Conservation (phyloP, 2,113 vertebrate species). For the Hippoglossus stenolepis region DNA sequence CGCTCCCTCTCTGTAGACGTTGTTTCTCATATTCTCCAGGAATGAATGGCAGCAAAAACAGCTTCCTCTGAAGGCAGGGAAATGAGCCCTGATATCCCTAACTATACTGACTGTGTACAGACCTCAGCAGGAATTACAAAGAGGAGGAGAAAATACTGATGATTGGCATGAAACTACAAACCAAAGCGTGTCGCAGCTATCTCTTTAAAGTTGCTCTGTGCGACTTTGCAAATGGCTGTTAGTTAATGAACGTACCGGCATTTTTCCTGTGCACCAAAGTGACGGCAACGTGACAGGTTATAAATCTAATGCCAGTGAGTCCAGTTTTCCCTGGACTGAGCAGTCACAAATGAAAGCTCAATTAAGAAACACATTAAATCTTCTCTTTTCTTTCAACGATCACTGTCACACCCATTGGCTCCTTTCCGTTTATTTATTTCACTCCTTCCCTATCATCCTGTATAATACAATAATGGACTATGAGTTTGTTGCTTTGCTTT, state of each 20-base stretch:
- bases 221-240: neutral
- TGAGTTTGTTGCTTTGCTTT: too few species aligned
- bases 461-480: too few species aligned
- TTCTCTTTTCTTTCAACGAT: neutral
- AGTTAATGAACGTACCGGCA: neutral
- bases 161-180: constrained; percentile 39
- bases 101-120: constrained; percentile 48
- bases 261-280: neutral
- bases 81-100: constrained; percentile 42
- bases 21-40: constrained; percentile 22
- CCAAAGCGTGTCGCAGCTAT: constrained; percentile 14
- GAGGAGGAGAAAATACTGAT: constrained; percentile 17
- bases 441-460: neutral
- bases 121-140: constrained; percentile 55
- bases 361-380: neutral
- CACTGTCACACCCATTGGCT: neutral
- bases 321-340: neutral
- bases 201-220: constrained; percentile 20
- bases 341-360: constrained; percentile 1
- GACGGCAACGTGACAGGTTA: neutral
- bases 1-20: constrained; percentile 6
- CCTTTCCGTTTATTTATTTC: neutral
- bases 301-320: neutral
- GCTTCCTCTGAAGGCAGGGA: constrained; percentile 44
- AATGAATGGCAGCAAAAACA: constrained; percentile 33